Conservation (phyloP, 2,888 invertebrate genomes). For the Allophyes oxyacanthae region DNA sequence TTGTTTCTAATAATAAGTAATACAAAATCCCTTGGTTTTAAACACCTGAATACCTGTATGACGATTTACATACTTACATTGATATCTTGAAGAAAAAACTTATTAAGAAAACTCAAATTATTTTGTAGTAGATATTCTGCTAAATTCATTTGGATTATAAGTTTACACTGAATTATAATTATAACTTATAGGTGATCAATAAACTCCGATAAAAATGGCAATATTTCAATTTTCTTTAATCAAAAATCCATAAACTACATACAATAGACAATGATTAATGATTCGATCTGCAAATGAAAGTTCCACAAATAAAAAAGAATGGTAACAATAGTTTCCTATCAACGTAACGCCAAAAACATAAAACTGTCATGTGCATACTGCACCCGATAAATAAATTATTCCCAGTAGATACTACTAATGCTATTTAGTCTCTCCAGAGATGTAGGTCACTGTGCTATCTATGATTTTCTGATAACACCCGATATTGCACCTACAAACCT, state of each 20-base stretch:
- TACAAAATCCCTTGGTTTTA: too few relatives aligned
- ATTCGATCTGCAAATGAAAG: conserved; percentile 47
- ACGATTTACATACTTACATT: too few relatives aligned
- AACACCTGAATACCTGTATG: too few relatives aligned
- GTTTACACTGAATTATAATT: too few relatives aligned
- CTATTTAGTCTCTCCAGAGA: conserved; percentile 84
- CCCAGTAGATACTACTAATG: conserved; percentile 82
- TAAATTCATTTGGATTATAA: too few relatives aligned
- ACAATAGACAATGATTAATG: conserved; percentile 51
- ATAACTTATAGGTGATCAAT: neutral
- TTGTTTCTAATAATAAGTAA: too few relatives aligned
- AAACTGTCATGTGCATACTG: conserved; percentile 88
- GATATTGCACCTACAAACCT: conserved; percentile 60
- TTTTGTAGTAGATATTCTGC: too few relatives aligned
- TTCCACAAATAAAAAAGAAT: conserved; percentile 69
- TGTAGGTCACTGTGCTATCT: conserved; percentile 85
- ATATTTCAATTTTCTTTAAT: conserved; percentile 18
- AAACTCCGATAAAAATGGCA: neutral
- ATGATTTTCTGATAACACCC: conserved; percentile 55
- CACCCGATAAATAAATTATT: conserved; percentile 87
- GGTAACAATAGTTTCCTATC: conserved; percentile 71
- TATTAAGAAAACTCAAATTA: too few relatives aligned
- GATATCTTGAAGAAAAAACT: too few relatives aligned
- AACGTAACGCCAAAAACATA: conserved; percentile 84
- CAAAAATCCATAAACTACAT: conserved; percentile 22